Evolutionary conservation across 2,113 vertebrate genomes (phyloP), one percentile per base, ranked within the genome.

Genomic region (Ahaetulla prasina): DNA sequence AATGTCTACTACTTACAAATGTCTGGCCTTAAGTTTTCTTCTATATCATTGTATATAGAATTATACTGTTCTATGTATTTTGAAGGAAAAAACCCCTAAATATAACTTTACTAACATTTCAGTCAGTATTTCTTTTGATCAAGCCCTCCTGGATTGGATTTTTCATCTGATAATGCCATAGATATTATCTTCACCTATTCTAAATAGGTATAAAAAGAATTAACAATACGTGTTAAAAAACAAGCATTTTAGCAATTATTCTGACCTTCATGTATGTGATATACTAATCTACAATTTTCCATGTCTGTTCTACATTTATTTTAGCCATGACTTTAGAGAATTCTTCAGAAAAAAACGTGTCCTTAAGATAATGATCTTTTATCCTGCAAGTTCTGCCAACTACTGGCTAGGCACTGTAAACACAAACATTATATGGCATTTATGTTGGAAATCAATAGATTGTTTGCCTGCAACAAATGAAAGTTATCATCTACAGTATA

Each of bases 321-420:
- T 93, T 94, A 94, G 80, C 89, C 85, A 47, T 0, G 0, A 49
- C 74, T 90, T 22, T 80, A 91, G 0, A 47, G n/a, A 63, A 84
- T 89, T 91, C 63, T 90, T 30, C 85, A 20, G 57, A 47, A 90
- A 94, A 92, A 86, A 68, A n/a, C 45, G 94, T 93, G 39, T 20
- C 84, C 35, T 90, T 84, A 23, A 0, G 68, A 0, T 88, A 91
- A 91, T 49, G 20, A 84, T 90, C 87, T 22, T 84, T 57, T 18
- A 68, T 93, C 60, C 63, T 68, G 0, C n/a, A 3, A 0, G 0
- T 0, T 6, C 91, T 93, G 90, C 8, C 1, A 0, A 93, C 89
- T 95, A 89, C 25, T 93, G 74, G 86, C 12, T 1, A 89, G 93
- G 92, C 89, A 74, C 54, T 54, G 88, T 92, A 95, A 95, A 96